Evolutionary conservation across 2,888 invertebrate species (phyloP), one percentile per base, ranked within the genome.

Genomic region (Drosophila suboccidentalis): DNA sequence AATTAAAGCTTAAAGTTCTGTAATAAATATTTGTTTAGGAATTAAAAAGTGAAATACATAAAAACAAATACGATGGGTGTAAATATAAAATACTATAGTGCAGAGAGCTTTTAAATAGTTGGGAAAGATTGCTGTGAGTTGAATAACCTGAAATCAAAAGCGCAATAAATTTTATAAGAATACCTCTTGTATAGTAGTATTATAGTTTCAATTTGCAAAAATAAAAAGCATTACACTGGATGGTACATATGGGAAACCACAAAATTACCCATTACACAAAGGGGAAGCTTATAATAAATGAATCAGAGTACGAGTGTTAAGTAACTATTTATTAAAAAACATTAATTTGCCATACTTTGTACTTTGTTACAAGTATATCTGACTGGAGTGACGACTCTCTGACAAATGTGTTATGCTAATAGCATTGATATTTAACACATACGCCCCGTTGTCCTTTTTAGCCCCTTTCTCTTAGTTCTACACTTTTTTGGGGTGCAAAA

Each of bases 401-500:
- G 29, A 29, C 41, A 26, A 41, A 4, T 29, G 17, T 11, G 11
- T 17, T 17, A 13, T 22, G 44, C 11, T 32, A 11, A 2, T 19
- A 19, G 19, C 9, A 55, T 13, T 36, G 11, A 10, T n/a, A 38
- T 26, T 32, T 68, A 22, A 47, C 64, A 8, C 64, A 71, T 64
- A 50, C 65, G 44, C 17, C 49, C 13, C 10, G 36, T 41, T 73
- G 38, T 32, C 44, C 19, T 38, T n/a, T 13, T 10, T 22, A 4
- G 11, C 8, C 11, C 11, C n/a, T 38, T 34, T 46, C 39, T 51
- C 38, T 34, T 47, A 34, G 15, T 13, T 17, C 9, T 32, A 6
- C 13, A 43, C 13, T 55, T 58, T 55, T 34, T 22, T 13, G 19
- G 39, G 19, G 11, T 39, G 51, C 26, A 59, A 59, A 66, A 78